Evolutionary conservation across 2,797 vertebrate species (phyloP), one percentile per base, ranked within the genome.

Genomic region (Mycteria americana): DNA sequence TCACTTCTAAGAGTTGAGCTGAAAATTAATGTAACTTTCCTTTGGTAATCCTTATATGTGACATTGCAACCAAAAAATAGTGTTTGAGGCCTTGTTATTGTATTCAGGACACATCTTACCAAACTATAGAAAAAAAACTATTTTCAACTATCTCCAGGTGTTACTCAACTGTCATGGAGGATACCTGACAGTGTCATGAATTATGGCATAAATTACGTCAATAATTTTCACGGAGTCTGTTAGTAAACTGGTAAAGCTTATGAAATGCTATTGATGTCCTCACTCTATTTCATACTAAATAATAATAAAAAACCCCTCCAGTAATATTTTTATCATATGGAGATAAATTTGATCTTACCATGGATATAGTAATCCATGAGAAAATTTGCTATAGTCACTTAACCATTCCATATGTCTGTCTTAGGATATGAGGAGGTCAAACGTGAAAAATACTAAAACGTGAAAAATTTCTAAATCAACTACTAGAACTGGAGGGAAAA

Each of bases 401-500:
- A 75, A 75, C 8, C 8, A 6, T 90, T 81, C 7, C 35, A 28
- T 64, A 8, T 24, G 13, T 43, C 35, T 60, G 10, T 80, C 9
- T 70, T 51, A 53, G 11, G 6, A 43, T 30, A 78, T 17, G 12
- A 84, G 4, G 33, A 59, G 19, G 30, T 48, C 18, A 67, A 62
- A 72, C 0, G 12, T 51, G 39, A 63, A 86, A 85, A 85, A 39
- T 8, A 23, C 0, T n/a, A n/a, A n/a, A n/a, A n/a, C n/a, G n/a
- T n/a, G n/a, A n/a, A n/a, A n/a, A 5, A 33, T 80, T 90, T 70
- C 16, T 24, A 53, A 82, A 60, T 15, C 18, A 83, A 21, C 14
- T 53, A 33, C 9, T 54, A 37, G 35, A 73, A 79, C 16, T 18
- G 6, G 5, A 46, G 12, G 1, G 1, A 0, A 2, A 5, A 18